Base-by-base conservation (phyloP, 2,888 invertebrate species). In the Heliconius aoede region DNA sequence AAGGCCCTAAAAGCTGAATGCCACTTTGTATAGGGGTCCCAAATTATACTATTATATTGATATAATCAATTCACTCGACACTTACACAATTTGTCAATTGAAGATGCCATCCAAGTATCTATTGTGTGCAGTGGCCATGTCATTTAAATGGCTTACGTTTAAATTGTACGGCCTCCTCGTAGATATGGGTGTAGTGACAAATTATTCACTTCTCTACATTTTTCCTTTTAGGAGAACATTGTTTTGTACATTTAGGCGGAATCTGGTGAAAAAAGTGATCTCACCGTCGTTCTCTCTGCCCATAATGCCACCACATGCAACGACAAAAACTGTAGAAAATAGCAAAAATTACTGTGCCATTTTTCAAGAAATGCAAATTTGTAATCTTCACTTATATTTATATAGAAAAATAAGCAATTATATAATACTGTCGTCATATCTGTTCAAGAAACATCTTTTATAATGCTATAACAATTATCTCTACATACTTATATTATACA, bases 1-100 rank as follows among this genome's bases (percentile, higher is more conserved):
- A 15, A 26, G 26, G 15, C 26, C 24, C 7, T 60, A 60, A 46
- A 24, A 4, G 26, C n/a, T n/a, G n/a, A n/a, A 55, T 55, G n/a
- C n/a, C n/a, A n/a, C n/a, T n/a, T 55, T 30, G 28, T 46, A 68
- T 51, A 46, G 68, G 28, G 69, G 69, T 24, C 32, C 3, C 28
- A 58, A 51, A 71, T 71, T 71, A 32, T 51, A 18, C 69, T 58
- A 71, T 71, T 71, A 55, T 55, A 71, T 30, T 55, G 13, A 55
- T 30, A 71, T 71, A 32, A 32, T 71, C 69, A 30, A 55, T 55
- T 71, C 51, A 71, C n/a, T 21, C 51, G 46, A 67, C 67, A 26
- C 51, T 71, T 51, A 55, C 55, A 15, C 55, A 71, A 71, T 71
- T 71, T 71, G 32, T 51, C 69, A 71, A 71, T 71, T 71, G 46